Conservation (phyloP, 2,113 vertebrate genomes). For the Cygnus atratus region DNA sequence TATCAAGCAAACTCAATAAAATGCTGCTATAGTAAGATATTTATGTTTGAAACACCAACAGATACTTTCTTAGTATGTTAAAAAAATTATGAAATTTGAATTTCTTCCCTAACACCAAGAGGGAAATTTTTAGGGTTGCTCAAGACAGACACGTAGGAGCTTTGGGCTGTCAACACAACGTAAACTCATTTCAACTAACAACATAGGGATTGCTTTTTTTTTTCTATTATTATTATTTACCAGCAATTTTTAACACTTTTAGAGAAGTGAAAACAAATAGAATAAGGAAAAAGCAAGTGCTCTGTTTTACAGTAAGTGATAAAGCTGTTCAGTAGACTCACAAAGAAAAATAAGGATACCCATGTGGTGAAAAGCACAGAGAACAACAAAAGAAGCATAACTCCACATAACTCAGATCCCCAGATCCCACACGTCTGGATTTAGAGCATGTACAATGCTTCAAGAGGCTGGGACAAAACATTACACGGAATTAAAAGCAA, state of each 20-base stretch:
- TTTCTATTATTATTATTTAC: background rate
- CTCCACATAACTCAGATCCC: background rate
- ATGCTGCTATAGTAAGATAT: background rate
- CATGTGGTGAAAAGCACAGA: constrained; percentile 29
- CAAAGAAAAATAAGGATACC: constrained; percentile 51
- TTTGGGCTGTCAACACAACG: background rate
- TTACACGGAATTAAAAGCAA: constrained; percentile 53
- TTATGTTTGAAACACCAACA: background rate
- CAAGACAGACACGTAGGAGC: accelerated
- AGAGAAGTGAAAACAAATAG: background rate
- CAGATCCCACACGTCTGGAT: constrained; percentile 13
- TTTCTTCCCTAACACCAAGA: background rate
- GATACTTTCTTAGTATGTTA: background rate
- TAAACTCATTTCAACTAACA: background rate
- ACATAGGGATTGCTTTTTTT: background rate
- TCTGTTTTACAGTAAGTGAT: background rate
- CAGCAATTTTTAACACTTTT: background rate
- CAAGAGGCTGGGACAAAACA: constrained; percentile 23
- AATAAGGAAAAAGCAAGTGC: background rate
- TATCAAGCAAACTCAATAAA: background rate
- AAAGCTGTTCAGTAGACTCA: constrained; percentile 11
- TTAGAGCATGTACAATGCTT: background rate
- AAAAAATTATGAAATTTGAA: background rate
- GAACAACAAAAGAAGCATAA: constrained; percentile 25
- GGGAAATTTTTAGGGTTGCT: background rate